Conservation (phyloP, 2,797 vertebrate genomes). For the Mormyrus hasselquistii region DNA sequence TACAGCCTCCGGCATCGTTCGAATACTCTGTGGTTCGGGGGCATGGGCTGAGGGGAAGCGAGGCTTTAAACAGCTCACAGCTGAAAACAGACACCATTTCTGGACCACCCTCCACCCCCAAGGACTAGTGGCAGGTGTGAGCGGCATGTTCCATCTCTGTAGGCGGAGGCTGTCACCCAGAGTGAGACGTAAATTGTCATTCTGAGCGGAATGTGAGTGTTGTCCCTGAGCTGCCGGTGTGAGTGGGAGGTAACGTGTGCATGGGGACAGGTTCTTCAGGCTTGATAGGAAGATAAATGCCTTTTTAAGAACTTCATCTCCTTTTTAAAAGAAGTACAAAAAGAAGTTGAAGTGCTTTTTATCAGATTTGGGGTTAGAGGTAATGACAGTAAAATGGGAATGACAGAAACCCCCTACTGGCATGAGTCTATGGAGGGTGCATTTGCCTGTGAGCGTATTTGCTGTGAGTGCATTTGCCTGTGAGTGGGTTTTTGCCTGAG, state of each 20-base stretch:
- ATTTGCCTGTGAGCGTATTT: neutral
- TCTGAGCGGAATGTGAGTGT: conserved; percentile 46
- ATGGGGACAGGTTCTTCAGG: neutral
- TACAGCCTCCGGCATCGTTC: neutral
- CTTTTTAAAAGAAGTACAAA: neutral
- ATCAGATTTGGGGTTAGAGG: neutral
- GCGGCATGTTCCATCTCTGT: neutral
- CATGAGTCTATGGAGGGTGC: neutral
- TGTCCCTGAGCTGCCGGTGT: conserved; percentile 50
- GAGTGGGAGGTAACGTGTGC: neutral
- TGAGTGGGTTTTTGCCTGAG: neutral
- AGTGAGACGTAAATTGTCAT: conserved; percentile 48
- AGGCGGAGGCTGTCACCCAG: neutral
- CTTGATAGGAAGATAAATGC: neutral
- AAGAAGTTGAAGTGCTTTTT: neutral
- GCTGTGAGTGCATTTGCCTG: neutral
- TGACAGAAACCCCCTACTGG: neutral
- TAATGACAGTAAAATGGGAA: neutral
- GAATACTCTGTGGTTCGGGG: neutral
- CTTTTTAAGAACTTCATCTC: neutral
- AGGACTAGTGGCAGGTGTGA: neutral
- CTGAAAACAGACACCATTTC: neutral
- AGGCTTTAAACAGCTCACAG: neutral
- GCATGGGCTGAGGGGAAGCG: neutral
- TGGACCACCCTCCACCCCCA: neutral